Conservation (phyloP, 2,888 invertebrate genomes). For the Machimus rusticus region DNA sequence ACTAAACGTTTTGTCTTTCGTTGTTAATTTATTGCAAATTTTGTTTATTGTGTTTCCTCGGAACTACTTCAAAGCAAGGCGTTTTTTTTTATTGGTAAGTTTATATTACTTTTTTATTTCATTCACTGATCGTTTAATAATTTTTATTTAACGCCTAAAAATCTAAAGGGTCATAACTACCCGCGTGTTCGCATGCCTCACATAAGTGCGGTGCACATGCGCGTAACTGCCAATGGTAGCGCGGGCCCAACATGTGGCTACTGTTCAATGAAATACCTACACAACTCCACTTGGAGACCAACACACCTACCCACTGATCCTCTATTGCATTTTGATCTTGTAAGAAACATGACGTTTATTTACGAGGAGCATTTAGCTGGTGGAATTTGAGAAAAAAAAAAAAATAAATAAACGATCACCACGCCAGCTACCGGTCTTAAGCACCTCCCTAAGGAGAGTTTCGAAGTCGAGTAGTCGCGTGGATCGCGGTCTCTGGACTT, state of each 20-base stretch:
- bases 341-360: background rate
- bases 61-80: background rate
- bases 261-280: slow-evolving; percentile 18
- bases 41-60: background rate
- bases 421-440: slow-evolving; percentile 59
- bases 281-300: background rate
- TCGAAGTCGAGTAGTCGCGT: background rate
- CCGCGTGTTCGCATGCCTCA: background rate
- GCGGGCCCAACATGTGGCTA: background rate
- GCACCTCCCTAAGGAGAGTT: slow-evolving; percentile 56
- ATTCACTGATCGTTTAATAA: background rate
- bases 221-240: slow-evolving; percentile 42
- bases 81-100: background rate
- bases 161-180: background rate
- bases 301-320: background rate
- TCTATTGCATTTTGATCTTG: background rate
- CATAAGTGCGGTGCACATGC: background rate
- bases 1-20: background rate
- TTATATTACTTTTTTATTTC: background rate
- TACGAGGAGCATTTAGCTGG: background rate
- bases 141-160: background rate
- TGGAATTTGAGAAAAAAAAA: slow-evolving; percentile 8
- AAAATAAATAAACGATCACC: background rate
- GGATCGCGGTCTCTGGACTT: background rate
- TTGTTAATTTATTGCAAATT: background rate